Evolutionary conservation across 2,113 vertebrate genomes (phyloP), one percentile per base, ranked within the genome.

Genomic region (Mobula birostris): DNA sequence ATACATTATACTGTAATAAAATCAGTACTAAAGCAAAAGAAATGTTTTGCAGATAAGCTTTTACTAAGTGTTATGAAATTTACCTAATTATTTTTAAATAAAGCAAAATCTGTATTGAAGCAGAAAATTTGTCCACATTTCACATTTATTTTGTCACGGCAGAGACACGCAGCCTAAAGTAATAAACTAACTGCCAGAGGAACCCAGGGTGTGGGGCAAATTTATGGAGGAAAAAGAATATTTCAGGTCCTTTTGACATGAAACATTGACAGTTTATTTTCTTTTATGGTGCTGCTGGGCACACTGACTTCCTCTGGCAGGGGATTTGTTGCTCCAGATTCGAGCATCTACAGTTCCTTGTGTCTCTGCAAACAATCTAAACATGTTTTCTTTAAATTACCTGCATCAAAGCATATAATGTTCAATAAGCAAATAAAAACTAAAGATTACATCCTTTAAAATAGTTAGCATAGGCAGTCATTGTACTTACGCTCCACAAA

Each of bases 401-500:
- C 12, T 24, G 21, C 29, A 27, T 79, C 72, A 40, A 94, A 56
- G 94, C 27, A 77, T 7, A 1, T 17, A 63, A 12, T 14, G 93
- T 32, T 82, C 24, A 17, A 48, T 63, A 40, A 79, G 68, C 17
- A 94, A 94, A 27, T 79, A 14, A 82, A 72, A 94, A n/a, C 36
- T 72, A 36, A 94, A 40, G 82, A 32, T 21, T 19, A 7, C 2
- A 12, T 17, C 56, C 63, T 74, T 82, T 40, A 88, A 63, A 83
- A 21, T 7, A 5, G 4, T n/a, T 36, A 72, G 61, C 48, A 87
- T 40, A 74, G 48, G 68, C 40, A 2, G 19, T 72, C 36, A 94
- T 94, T 94, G 70, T 96, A 98, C 98, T 98, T 96, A 99, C 99
- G 95, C 78, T 98, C 98, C 91, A 97, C 97, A 94, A 99, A 98